phyloP scores from a whole-genome alignment of 2,113 vertebrate species.

The Chloebia gouldiae region DNA sequence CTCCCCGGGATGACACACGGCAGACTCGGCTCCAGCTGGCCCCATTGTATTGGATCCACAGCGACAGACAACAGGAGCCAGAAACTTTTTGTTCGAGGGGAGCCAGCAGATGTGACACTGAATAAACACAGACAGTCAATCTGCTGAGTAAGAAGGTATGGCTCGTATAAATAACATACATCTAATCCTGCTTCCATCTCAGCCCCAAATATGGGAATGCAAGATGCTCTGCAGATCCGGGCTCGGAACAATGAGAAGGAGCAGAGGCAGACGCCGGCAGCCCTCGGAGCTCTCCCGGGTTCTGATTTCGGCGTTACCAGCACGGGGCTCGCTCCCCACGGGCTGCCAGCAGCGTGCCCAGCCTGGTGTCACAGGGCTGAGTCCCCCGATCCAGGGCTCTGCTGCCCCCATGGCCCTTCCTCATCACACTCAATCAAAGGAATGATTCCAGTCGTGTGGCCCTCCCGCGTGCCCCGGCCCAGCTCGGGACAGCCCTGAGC shows the following conservation, averaged over 20 bases:
- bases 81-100: constrained; percentile 61
- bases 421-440: constrained; percentile 62
- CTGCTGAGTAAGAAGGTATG: constrained; percentile 67
- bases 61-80: constrained; percentile 60
- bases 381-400: neutral
- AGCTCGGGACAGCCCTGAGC: too few species aligned
- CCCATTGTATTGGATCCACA: constrained; percentile 60
- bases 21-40: constrained; percentile 64
- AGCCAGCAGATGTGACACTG: constrained; percentile 64
- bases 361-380: neutral
- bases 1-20: neutral
- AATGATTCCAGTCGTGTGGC: neutral
- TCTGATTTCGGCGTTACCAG: neutral
- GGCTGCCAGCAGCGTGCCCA: constrained; percentile 2
- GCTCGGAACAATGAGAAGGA: neutral
- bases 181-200: constrained; percentile 56
- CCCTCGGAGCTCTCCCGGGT: neutral
- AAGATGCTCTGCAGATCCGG: constrained; percentile 46
- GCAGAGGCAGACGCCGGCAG: neutral
- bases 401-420: neutral
- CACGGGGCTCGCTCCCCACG: neutral
- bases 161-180: constrained; percentile 66
- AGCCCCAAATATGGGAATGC: constrained; percentile 62
- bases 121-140: constrained; percentile 68
- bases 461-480: neutral